phyloP scores from a whole-genome alignment of 2,113 vertebrate genomes.

The Xenus cinereus region DNA sequence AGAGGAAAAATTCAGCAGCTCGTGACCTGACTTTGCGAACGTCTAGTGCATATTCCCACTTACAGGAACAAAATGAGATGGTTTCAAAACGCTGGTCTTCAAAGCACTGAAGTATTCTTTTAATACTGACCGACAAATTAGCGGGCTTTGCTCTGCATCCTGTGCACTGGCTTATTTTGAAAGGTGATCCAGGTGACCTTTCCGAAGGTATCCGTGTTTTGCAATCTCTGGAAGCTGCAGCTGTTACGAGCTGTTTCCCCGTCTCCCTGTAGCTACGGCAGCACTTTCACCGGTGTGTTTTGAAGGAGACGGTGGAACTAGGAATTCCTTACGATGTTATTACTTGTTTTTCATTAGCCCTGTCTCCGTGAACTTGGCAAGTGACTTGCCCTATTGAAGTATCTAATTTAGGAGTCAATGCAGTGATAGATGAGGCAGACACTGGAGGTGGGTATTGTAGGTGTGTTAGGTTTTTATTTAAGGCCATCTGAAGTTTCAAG shows the following conservation, averaged over 20 bases:
- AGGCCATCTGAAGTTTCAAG: background rate
- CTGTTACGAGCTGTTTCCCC: constrained; percentile 57
- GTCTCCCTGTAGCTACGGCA: background rate
- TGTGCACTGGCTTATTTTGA: constrained; percentile 44
- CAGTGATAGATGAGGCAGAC: background rate
- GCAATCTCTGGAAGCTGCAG: constrained; percentile 67
- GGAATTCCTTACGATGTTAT: background rate
- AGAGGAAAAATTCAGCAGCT: background rate
- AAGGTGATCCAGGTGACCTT: constrained; percentile 77
- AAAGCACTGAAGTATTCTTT: background rate
- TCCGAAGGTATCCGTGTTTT: constrained; percentile 49
- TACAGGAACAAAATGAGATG: background rate
- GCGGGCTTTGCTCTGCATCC: constrained; percentile 53
- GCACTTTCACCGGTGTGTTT: background rate
- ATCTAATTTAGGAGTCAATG: background rate
- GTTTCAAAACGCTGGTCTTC: background rate
- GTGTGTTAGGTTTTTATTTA: background rate
- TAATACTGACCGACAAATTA: constrained; percentile 31
- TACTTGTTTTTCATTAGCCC: background rate
- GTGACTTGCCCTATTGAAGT: background rate
- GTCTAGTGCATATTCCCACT: accelerated
- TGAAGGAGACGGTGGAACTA: background rate
- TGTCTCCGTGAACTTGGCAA: background rate
- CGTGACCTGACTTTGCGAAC: accelerated
- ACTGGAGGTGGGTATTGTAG: background rate